Conservation (phyloP, 2,113 vertebrate genomes). For the Anoplopoma fimbria region DNA sequence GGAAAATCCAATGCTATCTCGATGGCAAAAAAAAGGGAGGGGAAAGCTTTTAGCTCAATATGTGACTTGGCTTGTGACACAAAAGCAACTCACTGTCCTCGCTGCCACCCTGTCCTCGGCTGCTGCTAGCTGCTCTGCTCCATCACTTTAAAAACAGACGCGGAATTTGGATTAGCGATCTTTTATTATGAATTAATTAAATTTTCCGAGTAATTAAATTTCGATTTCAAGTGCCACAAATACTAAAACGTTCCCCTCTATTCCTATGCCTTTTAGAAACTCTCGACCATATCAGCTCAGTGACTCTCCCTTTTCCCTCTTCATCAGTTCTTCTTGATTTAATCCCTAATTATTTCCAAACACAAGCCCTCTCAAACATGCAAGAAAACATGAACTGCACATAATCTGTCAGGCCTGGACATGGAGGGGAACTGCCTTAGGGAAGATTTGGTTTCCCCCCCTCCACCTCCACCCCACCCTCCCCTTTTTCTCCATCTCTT, state of each 20-base stretch:
- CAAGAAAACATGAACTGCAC: slow-evolving; percentile 37
- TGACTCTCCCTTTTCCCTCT: not conserved
- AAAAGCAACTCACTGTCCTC: slow-evolving; percentile 64
- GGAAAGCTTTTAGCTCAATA: slow-evolving; percentile 74
- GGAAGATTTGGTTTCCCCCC: slow-evolving; percentile 28
- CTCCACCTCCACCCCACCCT: not conserved
- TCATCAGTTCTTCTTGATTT: slow-evolving; percentile 38
- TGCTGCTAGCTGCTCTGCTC: slow-evolving; percentile 37
- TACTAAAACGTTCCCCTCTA: not conserved
- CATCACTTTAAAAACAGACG: not conserved
- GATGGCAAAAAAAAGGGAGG: slow-evolving; percentile 60
- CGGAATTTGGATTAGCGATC: slow-evolving; percentile 21
- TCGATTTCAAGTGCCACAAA: slow-evolving; percentile 28
- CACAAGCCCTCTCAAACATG: slow-evolving; percentile 50
- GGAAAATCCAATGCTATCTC: slow-evolving; percentile 81
- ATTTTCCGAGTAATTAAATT: slow-evolving; percentile 27
- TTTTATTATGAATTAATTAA: not conserved
- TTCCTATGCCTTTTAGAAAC: slow-evolving; percentile 11
- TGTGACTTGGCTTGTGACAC: slow-evolving; percentile 64
- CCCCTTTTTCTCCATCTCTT: slow-evolving; percentile 50
- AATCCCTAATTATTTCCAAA: slow-evolving; percentile 50
- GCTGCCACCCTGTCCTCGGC: slow-evolving; percentile 39
- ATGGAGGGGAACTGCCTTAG: slow-evolving; percentile 51
- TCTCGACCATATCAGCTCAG: slow-evolving; percentile 48
- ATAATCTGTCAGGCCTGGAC: slow-evolving; percentile 54